A percentile compares a stretch with the other conserved stretches of the same genome.
These are phyloP conservation scores for Diadophis punctatus DNA, from an alignment of 2,113 vertebrate genomes.

Conservation along the genomic window DNA sequence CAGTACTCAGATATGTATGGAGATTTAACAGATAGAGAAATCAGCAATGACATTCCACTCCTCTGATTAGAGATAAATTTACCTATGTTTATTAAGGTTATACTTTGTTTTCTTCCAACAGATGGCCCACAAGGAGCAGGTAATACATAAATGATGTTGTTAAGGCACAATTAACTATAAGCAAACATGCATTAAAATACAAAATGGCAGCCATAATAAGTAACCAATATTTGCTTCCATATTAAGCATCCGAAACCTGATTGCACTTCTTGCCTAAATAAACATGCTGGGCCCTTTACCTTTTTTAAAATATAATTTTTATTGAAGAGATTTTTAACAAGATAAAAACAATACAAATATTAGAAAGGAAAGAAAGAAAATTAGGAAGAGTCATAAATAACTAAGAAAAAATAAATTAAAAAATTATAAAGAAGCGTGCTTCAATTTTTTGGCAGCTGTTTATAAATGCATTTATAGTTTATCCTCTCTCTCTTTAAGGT, in stretches of 20 bases:
- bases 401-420: neutral
- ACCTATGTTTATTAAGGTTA: neutral
- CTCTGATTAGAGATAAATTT: neutral
- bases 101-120: neutral
- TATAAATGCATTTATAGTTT: neutral
- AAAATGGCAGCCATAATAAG: neutral
- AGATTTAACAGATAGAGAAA: neutral
- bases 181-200: neutral
- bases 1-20: neutral
- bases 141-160: neutral
- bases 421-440: neutral
- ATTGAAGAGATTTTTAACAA: neutral
- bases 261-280: neutral
- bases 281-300: neutral
- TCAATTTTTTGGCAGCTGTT: neutral
- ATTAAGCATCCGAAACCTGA: neutral
- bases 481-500: neutral
- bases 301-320: neutral
- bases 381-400: neutral
- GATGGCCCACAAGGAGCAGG: neutral
- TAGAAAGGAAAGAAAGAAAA: neutral
- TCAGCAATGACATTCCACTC: neutral
- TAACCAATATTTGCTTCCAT: neutral
- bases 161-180: neutral
- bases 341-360: neutral